phyloP scores from a whole-genome alignment of 2,797 vertebrate species.

The Chelon auratus region DNA sequence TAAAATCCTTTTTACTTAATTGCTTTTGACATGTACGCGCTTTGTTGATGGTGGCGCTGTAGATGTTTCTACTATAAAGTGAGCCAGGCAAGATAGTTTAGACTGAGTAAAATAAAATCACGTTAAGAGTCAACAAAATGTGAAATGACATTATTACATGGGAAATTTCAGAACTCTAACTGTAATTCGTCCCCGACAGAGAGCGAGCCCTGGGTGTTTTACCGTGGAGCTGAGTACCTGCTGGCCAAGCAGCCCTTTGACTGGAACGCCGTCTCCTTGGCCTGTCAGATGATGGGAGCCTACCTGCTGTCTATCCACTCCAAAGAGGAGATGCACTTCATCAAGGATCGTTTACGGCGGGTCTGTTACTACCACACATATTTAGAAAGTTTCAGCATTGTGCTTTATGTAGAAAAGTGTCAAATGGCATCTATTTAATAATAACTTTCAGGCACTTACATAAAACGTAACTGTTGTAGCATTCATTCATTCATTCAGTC shows the following conservation, averaged over 20 bases:
- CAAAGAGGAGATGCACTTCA: slow-evolving; percentile 88
- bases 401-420: too few species aligned
- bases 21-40: background rate
- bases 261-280: slow-evolving; percentile 87
- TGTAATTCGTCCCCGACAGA: slow-evolving; percentile 62
- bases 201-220: slow-evolving; percentile 89
- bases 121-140: background rate
- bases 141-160: too few species aligned
- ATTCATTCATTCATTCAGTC: too few species aligned
- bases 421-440: too few species aligned
- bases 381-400: too few species aligned
- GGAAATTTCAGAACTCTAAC: background rate
- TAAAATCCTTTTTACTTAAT: slow-evolving; percentile 26
- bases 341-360: slow-evolving; percentile 87
- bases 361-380: slow-evolving; percentile 70
- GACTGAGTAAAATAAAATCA: background rate
- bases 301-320: slow-evolving; percentile 90
- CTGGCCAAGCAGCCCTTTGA: slow-evolving; percentile 81
- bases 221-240: slow-evolving; percentile 90
- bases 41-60: background rate
- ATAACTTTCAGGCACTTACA: too few species aligned
- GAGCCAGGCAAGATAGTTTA: too few species aligned
- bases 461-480: too few species aligned
- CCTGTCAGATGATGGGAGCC: slow-evolving; percentile 90
- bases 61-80: background rate